Evolutionary conservation across 2,888 invertebrate genomes (phyloP).

Genomic region (Cyrtodaria siliqua): DNA sequence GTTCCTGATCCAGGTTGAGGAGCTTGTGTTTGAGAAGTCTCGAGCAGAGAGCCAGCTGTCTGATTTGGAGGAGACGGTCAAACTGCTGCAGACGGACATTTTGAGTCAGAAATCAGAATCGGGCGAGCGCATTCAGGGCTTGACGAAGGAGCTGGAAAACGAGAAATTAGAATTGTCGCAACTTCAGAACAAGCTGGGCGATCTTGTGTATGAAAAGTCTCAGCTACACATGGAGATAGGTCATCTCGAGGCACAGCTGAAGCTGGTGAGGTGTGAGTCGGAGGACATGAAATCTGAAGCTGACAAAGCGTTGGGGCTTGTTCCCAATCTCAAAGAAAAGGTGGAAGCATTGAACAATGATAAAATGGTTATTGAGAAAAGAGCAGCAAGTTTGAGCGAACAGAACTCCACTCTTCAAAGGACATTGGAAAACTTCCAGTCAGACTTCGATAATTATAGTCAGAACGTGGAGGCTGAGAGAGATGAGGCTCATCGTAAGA

Average conservation of each 20-base stretch:
- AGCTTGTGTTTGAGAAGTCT: conserved; percentile 51
- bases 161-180: conserved; percentile 50
- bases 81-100: conserved; percentile 25
- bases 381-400: conserved; percentile 41
- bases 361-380: conserved; percentile 42
- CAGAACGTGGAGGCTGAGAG: conserved; percentile 24
- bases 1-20: conserved; percentile 46
- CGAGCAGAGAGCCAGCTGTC: conserved; percentile 35
- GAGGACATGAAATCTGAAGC: conserved; percentile 47
- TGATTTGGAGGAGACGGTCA: conserved; percentile 38
- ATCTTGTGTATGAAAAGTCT: conserved; percentile 66
- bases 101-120: conserved; percentile 38
- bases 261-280: conserved; percentile 52
- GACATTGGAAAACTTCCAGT: conserved; percentile 51
- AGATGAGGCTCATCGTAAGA: conserved; percentile 38
- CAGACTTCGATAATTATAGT: conserved; percentile 53
- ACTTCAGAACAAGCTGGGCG: conserved; percentile 59
- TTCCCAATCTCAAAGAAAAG: conserved; percentile 46
- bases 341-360: conserved; percentile 31
- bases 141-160: conserved; percentile 42
- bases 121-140: conserved; percentile 42
- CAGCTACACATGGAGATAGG: conserved; percentile 67
- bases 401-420: conserved; percentile 47
- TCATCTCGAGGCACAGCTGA: conserved; percentile 58
- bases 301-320: conserved; percentile 39